Evolutionary conservation across 2,797 vertebrate species (phyloP), one percentile per base, ranked within the genome.

Genomic region (Peromyscus melanophrys): DNA sequence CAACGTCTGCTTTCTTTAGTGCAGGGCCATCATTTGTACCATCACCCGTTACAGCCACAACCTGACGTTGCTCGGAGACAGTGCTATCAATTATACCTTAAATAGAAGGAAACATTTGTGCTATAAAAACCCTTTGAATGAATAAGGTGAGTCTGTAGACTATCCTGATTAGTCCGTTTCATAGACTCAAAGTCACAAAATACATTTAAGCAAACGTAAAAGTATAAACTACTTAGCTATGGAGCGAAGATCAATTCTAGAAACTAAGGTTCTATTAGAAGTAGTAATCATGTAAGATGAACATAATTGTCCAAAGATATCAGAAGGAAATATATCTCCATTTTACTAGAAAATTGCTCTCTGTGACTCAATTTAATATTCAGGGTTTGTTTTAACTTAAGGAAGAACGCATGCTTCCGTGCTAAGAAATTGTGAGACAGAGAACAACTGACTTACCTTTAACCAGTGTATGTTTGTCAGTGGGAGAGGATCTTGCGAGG

Each of bases 21-120:
- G 99, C 99, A 25, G 99, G 99, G 40, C 99, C 99, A 91, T 99
- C 99, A 61, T 99, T 99, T 37, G 99, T 99, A 80, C 99, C 99
- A 86, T 99, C 99, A 94, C 99, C 99, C 13, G 99, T 99, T 95
- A 99, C 99, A 25, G 99, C 99, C 43, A 99, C 99, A 46, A 99
- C 99, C 96, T 99, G 99, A 95, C 99, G 99, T 97, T 99, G 99
- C 95, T 99, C 99, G 84, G 98, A 34, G 91, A 99, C 99, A 67
- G 99, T 99, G 99, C 99, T 99, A 98, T 99, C 99, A 98, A 99
- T 99, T 97, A 99, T 99, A 94, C 99, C 99, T 99, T 96, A 73
- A 98, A 98, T 81, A 63, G 92, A 98, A 98, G 95, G 4, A 97
- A 94, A 92, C 0, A 96, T 27, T 49, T 55, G 82, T 88, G 83